Evolutionary conservation across 2,797 vertebrate species (phyloP).

Genomic region (Rhadinocentrus ornatus): DNA sequence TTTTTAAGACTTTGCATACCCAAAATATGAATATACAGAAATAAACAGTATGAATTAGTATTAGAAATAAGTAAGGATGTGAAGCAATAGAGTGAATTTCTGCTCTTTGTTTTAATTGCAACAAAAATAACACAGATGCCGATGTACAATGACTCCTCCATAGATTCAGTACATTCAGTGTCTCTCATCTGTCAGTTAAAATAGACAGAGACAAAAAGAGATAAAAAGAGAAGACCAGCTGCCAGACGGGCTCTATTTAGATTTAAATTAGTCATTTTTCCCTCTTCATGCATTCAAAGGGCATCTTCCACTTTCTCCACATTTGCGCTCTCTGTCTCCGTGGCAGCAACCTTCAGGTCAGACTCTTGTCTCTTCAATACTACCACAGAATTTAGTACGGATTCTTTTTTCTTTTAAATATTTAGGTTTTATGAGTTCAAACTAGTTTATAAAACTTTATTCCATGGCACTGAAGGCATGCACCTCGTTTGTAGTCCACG

Average conservation of each 20-base stretch:
- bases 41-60: background rate
- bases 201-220: background rate
- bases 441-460: background rate
- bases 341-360: constrained; percentile 34
- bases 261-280: constrained; percentile 48
- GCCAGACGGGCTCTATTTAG: constrained; percentile 26
- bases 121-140: background rate
- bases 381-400: constrained; percentile 1
- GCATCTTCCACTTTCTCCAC: constrained; percentile 20
- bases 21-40: background rate
- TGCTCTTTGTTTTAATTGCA: constrained; percentile 4
- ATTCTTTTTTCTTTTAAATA: constrained; percentile 18
- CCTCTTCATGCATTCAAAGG: constrained; percentile 29
- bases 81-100: background rate
- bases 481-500: background rate
- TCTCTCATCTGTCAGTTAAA: constrained; percentile 20
- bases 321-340: constrained; percentile 32
- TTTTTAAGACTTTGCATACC: no score
- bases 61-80: background rate
- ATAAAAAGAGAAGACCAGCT: constrained; percentile 18
- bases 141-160: background rate
- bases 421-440: background rate
- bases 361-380: constrained; percentile 29
- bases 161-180: constrained; percentile 23
- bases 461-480: background rate